Percentiles rank a stretch among this genome's conserved stretches.
Evolutionary conservation across 2,797 vertebrate species (phyloP).

Genomic region (Gouania willdenowi): DNA sequence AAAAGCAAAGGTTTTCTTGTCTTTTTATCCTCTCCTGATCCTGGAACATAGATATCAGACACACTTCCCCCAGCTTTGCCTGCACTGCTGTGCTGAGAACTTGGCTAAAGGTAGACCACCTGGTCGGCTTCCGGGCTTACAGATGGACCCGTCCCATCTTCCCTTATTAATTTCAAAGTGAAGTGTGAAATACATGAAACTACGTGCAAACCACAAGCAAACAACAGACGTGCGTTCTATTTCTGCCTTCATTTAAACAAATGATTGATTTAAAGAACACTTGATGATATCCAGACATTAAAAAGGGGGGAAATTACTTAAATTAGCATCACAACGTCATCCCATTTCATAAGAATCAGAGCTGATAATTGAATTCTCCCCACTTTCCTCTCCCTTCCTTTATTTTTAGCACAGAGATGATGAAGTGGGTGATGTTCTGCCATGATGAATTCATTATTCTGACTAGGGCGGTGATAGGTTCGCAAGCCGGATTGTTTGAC

Average conservation of each 20-base stretch:
- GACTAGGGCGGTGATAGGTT: constrained; percentile 37
- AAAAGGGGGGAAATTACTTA: constrained; percentile 4
- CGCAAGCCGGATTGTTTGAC: constrained; percentile 10
- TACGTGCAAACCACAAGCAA: constrained; percentile 20
- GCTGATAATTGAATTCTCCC: constrained; percentile 43
- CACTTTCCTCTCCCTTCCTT: constrained; percentile 26
- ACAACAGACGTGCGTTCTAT: background rate
- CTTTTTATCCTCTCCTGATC: too few species aligned
- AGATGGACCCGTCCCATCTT: constrained; percentile 43
- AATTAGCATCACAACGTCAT: constrained; percentile 12
- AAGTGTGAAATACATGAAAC: constrained; percentile 42
- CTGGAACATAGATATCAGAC: too few species aligned
- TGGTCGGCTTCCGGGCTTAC: constrained; percentile 56
- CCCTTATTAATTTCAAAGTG: constrained; percentile 41
- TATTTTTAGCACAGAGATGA: constrained; percentile 62
- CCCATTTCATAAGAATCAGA: constrained; percentile 39
- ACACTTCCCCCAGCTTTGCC: constrained; percentile 35
- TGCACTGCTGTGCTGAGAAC: constrained; percentile 6
- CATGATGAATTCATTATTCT: constrained; percentile 48
- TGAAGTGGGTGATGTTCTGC: constrained; percentile 47
- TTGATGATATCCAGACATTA: constrained; percentile 25
- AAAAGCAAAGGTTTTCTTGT: too few species aligned
- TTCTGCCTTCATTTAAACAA: constrained; percentile 7
- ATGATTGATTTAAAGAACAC: constrained; percentile 14
- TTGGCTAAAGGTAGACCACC: constrained; percentile 48